Evolutionary conservation across 2,888 invertebrate species (phyloP), one percentile per base, ranked within the genome.

Genomic region (Isotomurus palustris): DNA sequence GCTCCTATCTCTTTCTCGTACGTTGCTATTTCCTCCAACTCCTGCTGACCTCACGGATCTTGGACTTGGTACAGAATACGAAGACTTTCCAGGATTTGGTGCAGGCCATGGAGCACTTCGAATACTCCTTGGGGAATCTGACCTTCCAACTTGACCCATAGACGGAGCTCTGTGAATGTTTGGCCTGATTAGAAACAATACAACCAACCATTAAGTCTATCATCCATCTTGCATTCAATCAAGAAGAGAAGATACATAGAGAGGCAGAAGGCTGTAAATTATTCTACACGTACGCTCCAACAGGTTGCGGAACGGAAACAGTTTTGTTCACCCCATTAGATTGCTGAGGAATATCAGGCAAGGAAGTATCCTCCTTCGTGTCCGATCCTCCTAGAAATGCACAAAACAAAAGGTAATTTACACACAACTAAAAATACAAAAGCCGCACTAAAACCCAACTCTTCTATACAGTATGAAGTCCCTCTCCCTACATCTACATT

Each of bases 81-180:
- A 80, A 5, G 53, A 52, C 38, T 58, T 64, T 36, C 57, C 56
- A 88, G 83, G 44, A 73, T 84, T 84, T 27, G 83, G 83, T 64
- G 88, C 85, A 27, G 83, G 82, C 85, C 85, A 85, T 3, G 85
- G 86, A 0, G 90, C 90, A 71, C 91, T 90, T 60, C 88, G 82
- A 6, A 87, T 89, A 72, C 90, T 90, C 47, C 88, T 82, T 1
- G 91, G 90, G 35, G 73, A 75, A 67, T 69, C 75, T 56, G 69
- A 55, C 67, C 71, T 49, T 17, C 58, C 56, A 58, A 66, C 61
- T 66, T 60, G 66, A 53, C 65, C 72, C 50, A 71, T 72, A 8
- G 72, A 73, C 35, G 71, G 67, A 28, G 72, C 66, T 52, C 71
- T 60, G 53, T 71, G 70, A 55, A 72, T 64, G 22, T 40, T 61